A percentile compares a stretch with the other conserved stretches of the same genome.
These are phyloP conservation scores for Hylaeus anthracinus DNA, from an alignment of 1,140 invertebrate species.

Conservation along the genomic window DNA sequence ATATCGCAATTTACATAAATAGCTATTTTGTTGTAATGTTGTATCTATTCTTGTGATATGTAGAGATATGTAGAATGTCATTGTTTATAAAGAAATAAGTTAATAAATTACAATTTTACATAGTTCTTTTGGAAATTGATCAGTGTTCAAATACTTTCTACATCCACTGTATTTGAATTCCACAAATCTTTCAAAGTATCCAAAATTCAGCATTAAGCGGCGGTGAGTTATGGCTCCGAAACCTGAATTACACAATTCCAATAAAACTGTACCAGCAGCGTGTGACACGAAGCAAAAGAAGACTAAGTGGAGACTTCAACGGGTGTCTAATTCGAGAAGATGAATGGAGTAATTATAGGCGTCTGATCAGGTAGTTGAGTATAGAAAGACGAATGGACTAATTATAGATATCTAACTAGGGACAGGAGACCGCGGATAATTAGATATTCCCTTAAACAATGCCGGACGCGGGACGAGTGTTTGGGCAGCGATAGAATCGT, in stretches of 20 bases:
- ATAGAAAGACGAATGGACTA: slow-evolving; percentile 12
- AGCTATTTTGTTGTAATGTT: too few relatives aligned
- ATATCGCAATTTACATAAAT: too few relatives aligned
- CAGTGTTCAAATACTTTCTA: too few relatives aligned
- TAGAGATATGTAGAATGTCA: too few relatives aligned
- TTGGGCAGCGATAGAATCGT: background rate
- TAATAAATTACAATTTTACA: too few relatives aligned
- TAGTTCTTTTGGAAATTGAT: too few relatives aligned
- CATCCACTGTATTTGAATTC: too few relatives aligned
- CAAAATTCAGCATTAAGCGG: too few relatives aligned
- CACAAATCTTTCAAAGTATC: too few relatives aligned
- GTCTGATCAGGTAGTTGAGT: background rate
- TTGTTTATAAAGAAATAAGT: too few relatives aligned
- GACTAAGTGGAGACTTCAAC: slow-evolving; percentile 8
- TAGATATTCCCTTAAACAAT: slow-evolving; percentile 19
- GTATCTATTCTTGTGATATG: too few relatives aligned
- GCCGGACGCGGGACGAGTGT: background rate
- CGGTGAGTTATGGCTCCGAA: too few relatives aligned
- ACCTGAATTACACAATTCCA: background rate
- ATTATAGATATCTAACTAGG: slow-evolving; percentile 6
- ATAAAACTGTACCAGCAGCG: background rate
- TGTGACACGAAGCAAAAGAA: background rate
- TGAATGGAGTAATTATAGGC: slow-evolving; percentile 31
- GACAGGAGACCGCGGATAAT: background rate
- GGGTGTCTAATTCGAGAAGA: slow-evolving; percentile 26